Evolutionary conservation across 2,888 invertebrate species (phyloP).

Genomic region (Eumerus sabulonum): DNA sequence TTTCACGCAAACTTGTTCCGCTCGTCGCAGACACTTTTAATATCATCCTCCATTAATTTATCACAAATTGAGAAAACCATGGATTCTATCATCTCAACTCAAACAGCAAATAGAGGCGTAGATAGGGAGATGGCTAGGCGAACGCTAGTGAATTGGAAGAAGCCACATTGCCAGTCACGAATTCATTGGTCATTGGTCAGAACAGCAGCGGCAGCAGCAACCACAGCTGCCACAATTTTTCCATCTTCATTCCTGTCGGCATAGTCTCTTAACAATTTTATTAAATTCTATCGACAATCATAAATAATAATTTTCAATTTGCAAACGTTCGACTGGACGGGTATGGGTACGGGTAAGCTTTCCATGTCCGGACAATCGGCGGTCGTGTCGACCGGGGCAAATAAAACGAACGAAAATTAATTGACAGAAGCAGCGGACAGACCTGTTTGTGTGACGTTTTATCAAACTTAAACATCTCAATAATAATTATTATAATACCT

Average conservation of each 20-base stretch:
- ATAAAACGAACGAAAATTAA: conserved; percentile 69
- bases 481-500: conserved; percentile 68
- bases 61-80: conserved; percentile 62
- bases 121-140: conserved; percentile 25
- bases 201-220: conserved; percentile 59
- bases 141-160: conserved; percentile 76
- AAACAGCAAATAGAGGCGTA: conserved; percentile 45
- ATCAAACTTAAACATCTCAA: conserved; percentile 69
- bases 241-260: conserved; percentile 45
- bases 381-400: conserved; percentile 34
- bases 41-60: conserved; percentile 64
- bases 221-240: conserved; percentile 32
- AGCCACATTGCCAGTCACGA: conserved; percentile 78
- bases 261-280: conserved; percentile 60
- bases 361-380: conserved; percentile 29
- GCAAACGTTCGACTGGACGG: conserved; percentile 23
- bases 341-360: no score
- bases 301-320: conserved; percentile 67
- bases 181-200: conserved; percentile 49
- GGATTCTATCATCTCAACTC: conserved; percentile 33
- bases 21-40: conserved; percentile 57
- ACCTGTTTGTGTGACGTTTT: conserved; percentile 71
- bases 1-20: conserved; percentile 40
- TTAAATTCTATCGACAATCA: conserved; percentile 68
- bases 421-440: conserved; percentile 72